Evolutionary conservation across 2,797 vertebrate species (phyloP), one percentile per base, ranked within the genome.

Genomic region (Streptopelia turtur): DNA sequence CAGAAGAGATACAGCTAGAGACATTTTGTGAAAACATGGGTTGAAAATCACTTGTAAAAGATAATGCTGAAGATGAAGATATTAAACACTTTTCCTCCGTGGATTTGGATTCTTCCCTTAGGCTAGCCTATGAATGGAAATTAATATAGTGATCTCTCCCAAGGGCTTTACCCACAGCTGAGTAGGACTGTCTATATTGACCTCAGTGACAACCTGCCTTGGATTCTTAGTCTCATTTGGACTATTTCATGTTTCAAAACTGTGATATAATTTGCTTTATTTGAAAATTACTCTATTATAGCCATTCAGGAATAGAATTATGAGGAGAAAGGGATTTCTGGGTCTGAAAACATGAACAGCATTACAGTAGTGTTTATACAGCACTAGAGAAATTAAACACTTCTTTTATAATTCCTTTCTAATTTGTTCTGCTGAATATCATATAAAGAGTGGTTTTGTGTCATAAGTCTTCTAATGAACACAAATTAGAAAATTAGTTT

Each of bases 391-490:
- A 87, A 89, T 74, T 37, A 90, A 92, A 77, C 16, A 59, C 14
- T 59, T 82, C 3, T 90, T 92, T 72, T 52, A 68, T 59, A 61
- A 70, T 78, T 94, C 13, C 21, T 87, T 80, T 85, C 41, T 80
- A 70, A 64, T 45, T 64, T 57, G 3, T 92, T 94, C 50, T 13
- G 3, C 33, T 61, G 37, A 75, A 61, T 76, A 63, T 64, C 13
- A 14, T 59, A 52, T 22, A 77, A 74, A 85, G 16, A 76, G 13
- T 47, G 9, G 0, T 50, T 75, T 50, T 84, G n/a, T 83, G 30
- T 86, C 66, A 4, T 68, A 65, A 66, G 35, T 53, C 16, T 94
- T 91, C 90, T 93, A 89, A 87, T 60, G 75, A 92, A 74, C 21
- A 37, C 56, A 21, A 83, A 85, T 87, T 71, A 72, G 47, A 68